Conservation (phyloP, 2,888 invertebrate genomes). For the Eilema caniola region DNA sequence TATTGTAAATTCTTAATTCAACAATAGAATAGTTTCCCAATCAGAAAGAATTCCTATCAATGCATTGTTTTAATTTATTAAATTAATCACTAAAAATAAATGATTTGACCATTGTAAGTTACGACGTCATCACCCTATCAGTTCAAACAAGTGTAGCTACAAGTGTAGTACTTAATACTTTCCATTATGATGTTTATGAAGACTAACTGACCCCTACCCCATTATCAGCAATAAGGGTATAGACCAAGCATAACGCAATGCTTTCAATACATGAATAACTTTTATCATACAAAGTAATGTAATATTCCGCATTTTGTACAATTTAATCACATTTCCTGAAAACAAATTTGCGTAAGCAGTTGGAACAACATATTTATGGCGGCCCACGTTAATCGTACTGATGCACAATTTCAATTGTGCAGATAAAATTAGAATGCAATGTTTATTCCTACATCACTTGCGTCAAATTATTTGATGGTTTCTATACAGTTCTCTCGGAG, state of each 20-base stretch:
- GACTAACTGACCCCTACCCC: too few species aligned
- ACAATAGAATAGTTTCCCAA: too few species aligned
- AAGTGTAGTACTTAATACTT: too few species aligned
- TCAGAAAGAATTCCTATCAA: too few species aligned
- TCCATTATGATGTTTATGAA: too few species aligned
- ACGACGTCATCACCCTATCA: too few species aligned
- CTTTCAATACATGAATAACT: constrained; percentile 4
- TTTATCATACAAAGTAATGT: constrained; percentile 12
- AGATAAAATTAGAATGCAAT: constrained; percentile 35
- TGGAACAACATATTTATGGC: constrained; percentile 31
- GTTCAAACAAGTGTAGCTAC: too few species aligned
- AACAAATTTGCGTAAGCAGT: constrained; percentile 13
- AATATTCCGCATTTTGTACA: neutral
- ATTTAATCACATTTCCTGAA: constrained; percentile 17
- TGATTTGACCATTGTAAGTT: too few species aligned
- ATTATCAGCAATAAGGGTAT: too few species aligned
- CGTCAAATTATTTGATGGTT: constrained; percentile 32
- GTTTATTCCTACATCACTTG: constrained; percentile 11
- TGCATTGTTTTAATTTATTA: too few species aligned
- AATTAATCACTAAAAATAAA: too few species aligned
- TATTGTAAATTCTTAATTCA: too few species aligned
- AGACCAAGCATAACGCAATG: constrained; percentile 17
- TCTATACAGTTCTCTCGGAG: constrained; percentile 11
- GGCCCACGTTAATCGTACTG: constrained; percentile 35
- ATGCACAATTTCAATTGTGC: constrained; percentile 38